Evolutionary conservation across 2,113 vertebrate species (phyloP).

Genomic region (Actinemys pallida): DNA sequence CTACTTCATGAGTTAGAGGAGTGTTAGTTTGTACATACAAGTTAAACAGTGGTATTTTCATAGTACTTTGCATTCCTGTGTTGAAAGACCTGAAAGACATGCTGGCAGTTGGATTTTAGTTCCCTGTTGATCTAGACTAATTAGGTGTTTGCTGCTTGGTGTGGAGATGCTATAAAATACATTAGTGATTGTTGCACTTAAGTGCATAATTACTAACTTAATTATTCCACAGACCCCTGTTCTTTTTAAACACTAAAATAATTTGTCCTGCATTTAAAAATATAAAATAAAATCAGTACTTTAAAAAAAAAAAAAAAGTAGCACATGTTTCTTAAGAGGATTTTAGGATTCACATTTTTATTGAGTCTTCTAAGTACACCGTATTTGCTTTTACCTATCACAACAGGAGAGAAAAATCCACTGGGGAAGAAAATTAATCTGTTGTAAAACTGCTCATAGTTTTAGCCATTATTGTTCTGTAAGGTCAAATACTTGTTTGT

Average conservation of each 20-base stretch:
- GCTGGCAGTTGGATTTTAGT: constrained; percentile 47
- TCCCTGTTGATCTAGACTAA: constrained; percentile 44
- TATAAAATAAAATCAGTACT: fast-evolving
- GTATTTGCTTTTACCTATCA: neutral
- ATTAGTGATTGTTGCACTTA: constrained; percentile 33
- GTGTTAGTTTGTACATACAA: neutral
- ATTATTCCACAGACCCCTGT: neutral
- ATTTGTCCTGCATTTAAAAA: neutral
- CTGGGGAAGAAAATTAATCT: neutral
- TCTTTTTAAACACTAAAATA: neutral
- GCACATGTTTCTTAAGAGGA: fast-evolving
- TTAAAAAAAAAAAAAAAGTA: neutral
- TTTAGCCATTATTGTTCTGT: neutral
- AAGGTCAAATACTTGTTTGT: neutral
- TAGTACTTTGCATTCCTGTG: constrained; percentile 32
- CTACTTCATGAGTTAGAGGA: constrained; percentile 43
- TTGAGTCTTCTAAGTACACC: neutral
- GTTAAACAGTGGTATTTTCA: constrained; percentile 5
- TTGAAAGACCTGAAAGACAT: neutral
- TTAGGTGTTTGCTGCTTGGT: neutral
- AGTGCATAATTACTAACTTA: constrained; percentile 3
- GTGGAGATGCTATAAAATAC: constrained; percentile 56
- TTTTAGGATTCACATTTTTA: neutral
- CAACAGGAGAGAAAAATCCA: neutral
- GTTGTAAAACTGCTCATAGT: neutral